These are phyloP conservation scores for Brachionus rubens DNA, from an alignment of 1,140 invertebrate genomes.

Conservation along the genomic window DNA sequence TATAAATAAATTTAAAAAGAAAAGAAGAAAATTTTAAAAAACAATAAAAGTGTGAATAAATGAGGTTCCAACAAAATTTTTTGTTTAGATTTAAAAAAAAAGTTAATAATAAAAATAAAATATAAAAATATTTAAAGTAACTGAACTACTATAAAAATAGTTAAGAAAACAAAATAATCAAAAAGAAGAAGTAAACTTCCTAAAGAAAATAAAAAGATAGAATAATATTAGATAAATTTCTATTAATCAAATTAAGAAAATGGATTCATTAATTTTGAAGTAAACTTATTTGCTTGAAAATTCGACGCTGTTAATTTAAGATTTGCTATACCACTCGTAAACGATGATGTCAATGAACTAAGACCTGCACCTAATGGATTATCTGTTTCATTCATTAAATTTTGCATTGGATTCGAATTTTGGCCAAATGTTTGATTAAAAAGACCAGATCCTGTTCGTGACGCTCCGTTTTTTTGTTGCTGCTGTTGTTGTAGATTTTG, in stretches of 20 bases:
- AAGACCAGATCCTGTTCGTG: background rate
- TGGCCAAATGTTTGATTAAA: background rate
- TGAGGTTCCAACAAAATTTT: too few species aligned
- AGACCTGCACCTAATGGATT: constrained; percentile 30
- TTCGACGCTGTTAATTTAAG: constrained; percentile 40
- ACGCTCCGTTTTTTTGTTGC: background rate
- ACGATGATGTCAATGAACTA: constrained; percentile 31
- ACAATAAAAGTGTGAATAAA: too few species aligned
- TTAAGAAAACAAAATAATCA: background rate
- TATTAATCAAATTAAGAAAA: background rate
- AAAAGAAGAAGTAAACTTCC: background rate
- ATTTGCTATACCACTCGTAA: constrained; percentile 39
- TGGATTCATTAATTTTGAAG: constrained; percentile 46
- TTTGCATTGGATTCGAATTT: constrained; percentile 18
- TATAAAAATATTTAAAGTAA: too few species aligned
- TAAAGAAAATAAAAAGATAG: background rate
- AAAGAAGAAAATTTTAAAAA: too few species aligned
- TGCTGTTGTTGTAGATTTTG: background rate
- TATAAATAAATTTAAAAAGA: background rate
- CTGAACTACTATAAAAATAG: too few species aligned
- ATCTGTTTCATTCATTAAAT: background rate
- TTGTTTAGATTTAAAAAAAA: too few species aligned
- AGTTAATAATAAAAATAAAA: too few species aligned
- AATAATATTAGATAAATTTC: background rate
- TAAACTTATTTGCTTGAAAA: constrained; percentile 46